Evolutionary conservation across 2,113 vertebrate genomes (phyloP), one percentile per base, ranked within the genome.

Genomic region (Cygnus buccinator): DNA sequence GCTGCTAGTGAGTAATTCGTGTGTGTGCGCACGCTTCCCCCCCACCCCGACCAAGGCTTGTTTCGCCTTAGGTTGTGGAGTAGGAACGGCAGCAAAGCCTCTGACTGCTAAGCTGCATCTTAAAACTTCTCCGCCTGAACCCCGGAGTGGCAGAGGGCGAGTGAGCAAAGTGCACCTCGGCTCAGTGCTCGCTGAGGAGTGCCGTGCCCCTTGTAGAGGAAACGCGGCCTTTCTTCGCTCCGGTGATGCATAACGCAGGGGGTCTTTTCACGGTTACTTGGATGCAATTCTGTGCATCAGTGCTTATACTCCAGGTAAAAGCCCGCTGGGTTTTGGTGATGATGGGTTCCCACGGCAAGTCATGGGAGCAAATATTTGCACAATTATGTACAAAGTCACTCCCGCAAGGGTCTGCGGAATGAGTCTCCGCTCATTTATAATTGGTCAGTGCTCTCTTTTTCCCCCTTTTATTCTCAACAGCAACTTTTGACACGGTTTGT

Each of bases 161-260:
- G 54, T 41, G 63, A 74, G 29, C 2, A 0, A 63, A 58, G 52
- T 25, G 11, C 11, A 2, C 37, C 0, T 0, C 20, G 26, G 57
- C 37, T 39, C 25, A 39, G 33, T 77, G 14, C 44, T 82, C 23
- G 7, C 16, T 73, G 33, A 18, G 82, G 84, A 77, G 58, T 66
- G 68, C 8, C 50, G 50, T 48, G 13, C 13, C 73, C 18, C 26
- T 44, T 9, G 39, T 65, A 48, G 80, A 58, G 41, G 43, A 29
- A 65, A 75, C 61, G 7, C 20, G 39, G 5, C 29, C 8, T 44
- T 86, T 79, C 46, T 41, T 35, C 28, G 23, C 25, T 54, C 54
- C 33, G 58, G 21, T 13, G 33, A 11, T 29, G 9, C 35, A 2
- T 50, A 61, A 68, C 29, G 50, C 26, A 23, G 28, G 6, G n/a